phyloP scores from a whole-genome alignment of 2,797 vertebrate genomes.

The Enteromius thamalakanensis region DNA sequence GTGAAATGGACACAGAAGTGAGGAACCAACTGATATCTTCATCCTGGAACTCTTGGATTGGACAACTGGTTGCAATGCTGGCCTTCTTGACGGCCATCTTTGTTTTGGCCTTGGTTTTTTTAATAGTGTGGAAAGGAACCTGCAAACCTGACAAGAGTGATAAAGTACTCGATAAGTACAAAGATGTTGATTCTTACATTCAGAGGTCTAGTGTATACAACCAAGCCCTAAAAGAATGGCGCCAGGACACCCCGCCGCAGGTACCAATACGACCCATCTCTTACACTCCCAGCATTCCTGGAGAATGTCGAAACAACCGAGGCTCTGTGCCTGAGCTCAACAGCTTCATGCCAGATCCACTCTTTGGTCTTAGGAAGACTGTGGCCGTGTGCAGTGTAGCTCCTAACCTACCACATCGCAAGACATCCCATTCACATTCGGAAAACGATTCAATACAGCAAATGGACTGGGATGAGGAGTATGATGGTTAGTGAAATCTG shows the following conservation, averaged over 20 bases:
- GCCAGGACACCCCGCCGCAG: constrained; percentile 82
- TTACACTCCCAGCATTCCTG: constrained; percentile 84
- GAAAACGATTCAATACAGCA: constrained; percentile 85
- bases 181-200: constrained; percentile 76
- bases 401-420: constrained; percentile 81
- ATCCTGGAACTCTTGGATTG: constrained; percentile 82
- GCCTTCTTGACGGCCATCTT: constrained; percentile 78
- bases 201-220: constrained; percentile 81
- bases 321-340: constrained; percentile 81
- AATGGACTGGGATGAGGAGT: constrained; percentile 84
- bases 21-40: constrained; percentile 74
- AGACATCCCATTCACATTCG: constrained; percentile 79
- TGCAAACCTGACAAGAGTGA: constrained; percentile 70
- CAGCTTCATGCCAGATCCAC: constrained; percentile 81
- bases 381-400: constrained; percentile 87
- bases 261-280: constrained; percentile 86
- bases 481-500: constrained; percentile 71
- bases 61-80: constrained; percentile 81
- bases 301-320: constrained; percentile 81
- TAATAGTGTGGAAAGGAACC: constrained; percentile 74
- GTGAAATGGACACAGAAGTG: constrained; percentile 75
- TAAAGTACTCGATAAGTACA: constrained; percentile 73
- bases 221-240: constrained; percentile 78
- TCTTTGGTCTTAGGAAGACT: constrained; percentile 79
- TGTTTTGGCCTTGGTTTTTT: constrained; percentile 75